Conservation (phyloP, 2,888 invertebrate species). For the Pelosia muscerda region DNA sequence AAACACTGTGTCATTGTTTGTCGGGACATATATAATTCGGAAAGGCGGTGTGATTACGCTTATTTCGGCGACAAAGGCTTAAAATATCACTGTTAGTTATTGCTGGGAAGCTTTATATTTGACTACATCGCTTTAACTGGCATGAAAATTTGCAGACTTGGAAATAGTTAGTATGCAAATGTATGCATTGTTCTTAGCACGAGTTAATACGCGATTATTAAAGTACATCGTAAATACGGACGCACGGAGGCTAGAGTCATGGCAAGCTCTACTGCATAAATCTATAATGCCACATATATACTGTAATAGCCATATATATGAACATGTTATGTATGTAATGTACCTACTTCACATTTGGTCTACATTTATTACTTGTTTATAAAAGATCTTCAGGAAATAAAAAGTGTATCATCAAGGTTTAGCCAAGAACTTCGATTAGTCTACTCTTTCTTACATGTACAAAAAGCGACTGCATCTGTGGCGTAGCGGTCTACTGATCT, state of each 20-base stretch:
- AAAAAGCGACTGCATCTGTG: too few species aligned
- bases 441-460: too few species aligned
- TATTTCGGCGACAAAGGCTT: slow-evolving; percentile 34
- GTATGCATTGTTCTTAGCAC: slow-evolving; percentile 36
- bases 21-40: slow-evolving; percentile 37
- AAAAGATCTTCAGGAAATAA: too few species aligned
- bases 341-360: too few species aligned
- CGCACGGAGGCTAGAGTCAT: slow-evolving; percentile 15
- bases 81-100: slow-evolving; percentile 23
- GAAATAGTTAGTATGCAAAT: slow-evolving; percentile 36
- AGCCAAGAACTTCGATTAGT: too few species aligned
- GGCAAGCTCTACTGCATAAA: slow-evolving; percentile 19
- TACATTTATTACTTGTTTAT: not conserved
- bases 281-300: slow-evolving; percentile 18
- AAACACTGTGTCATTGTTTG: slow-evolving; percentile 44
- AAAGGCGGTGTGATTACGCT: slow-evolving; percentile 38
- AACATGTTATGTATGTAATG: not conserved
- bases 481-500: too few species aligned
- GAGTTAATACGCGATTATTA: slow-evolving; percentile 26
- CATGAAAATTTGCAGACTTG: slow-evolving; percentile 30
- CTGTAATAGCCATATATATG: slow-evolving; percentile 8
- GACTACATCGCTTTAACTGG: slow-evolving; percentile 24
- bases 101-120: slow-evolving; percentile 20
- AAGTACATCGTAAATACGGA: slow-evolving; percentile 24
- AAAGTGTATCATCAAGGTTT: too few species aligned